Evolutionary conservation across 2,797 vertebrate genomes (phyloP), one percentile per base, ranked within the genome.

Genomic region (Lepus townsendii): DNA sequence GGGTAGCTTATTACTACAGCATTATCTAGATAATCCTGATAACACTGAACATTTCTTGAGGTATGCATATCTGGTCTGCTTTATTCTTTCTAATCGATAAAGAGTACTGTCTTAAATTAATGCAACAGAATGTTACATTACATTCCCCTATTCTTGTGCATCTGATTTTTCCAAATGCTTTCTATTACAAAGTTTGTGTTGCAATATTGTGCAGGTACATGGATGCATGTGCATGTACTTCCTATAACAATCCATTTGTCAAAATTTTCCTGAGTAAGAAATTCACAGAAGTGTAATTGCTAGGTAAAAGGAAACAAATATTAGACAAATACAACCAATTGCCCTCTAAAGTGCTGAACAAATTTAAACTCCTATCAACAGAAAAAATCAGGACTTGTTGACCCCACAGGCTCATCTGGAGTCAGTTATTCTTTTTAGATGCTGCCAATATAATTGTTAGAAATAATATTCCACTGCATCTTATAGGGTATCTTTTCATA

Each of bases 311-410:
- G 17, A 3, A 66, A 38, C 57, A 84, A 92, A 57, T 30, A 84
- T 72, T 83, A 83, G 19, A 47, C 3, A 50, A n/a, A 87, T 80
- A 66, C 6, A 93, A 30, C 17, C 5, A 76, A 79, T 6, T 76
- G 26, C 14, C 32, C 35, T 92, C 75, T 32, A 95, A 86, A 93
- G 57, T 87, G 54, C 68, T 88, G 68, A 92, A 77, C 50, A 80
- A 95, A 88, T 76, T 90, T 91, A 73, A 54, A 91, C 19, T 62
- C 35, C 57, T 76, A 30, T 73, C 42, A 73, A 20, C 27, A 88
- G 83, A 93, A 95, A 93, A 69, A 93, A 69, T 72, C 54, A 90
- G 22, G 30, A 80, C 9, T 38, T 80, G n/a, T 75, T 93, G 54
- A 71, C 24, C 22, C 57, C 7, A 90, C 19, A 54, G 16, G 17